Base-by-base conservation (phyloP, 2,113 vertebrate genomes). In the Phylloscopus trochiloides region DNA sequence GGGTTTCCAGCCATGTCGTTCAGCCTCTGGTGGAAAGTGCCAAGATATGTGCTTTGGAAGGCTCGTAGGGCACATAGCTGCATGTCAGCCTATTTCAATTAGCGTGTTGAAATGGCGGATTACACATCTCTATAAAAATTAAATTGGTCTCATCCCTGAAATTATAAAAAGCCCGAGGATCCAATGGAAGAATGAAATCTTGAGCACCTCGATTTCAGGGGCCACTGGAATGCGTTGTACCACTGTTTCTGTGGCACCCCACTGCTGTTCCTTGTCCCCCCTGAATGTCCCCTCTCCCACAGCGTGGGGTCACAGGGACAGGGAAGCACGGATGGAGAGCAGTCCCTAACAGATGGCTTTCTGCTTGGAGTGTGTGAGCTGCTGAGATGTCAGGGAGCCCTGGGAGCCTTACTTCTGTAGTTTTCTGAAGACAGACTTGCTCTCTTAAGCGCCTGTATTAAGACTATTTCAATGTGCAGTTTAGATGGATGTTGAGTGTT, bases 11-110 rank as follows among this genome's bases (percentile, higher is more conserved):
- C 34, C 79, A n/a, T 90, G 86, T 76, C 92, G 80, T 88, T 86
- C 74, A 97, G 75, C 91, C 94, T 96, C 90, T 77, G 78, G 94
- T 86, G 59, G 94, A 73, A 94, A 96, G 79, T 94, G 95, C 92
- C 91, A 97, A 95, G 92, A 88, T 80, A 83, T 92, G 95, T 93
- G 96, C 82, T 95, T 97, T 96, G 92, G 86, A 97, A 95, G 90
- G 94, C 91, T 96, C 75, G 0, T 55, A 94, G 92, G 94, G 72
- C 95, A 94, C 94, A 97, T 92, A 94, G 94, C 92, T 96, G 92
- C 91, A 10, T 90, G 94, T 94, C 95, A 97, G 92, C 82, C 94
- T 90, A 88, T 97, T 97, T 96, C 94, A 96, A 93, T 95, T 96
- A 97, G 90, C 34, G 91, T 80, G 94, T 88, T 93, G 94, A 97